A percentile compares a stretch with the other conserved stretches of the same genome.
Conservation (phyloP, 2,113 vertebrate genomes). For the Astur gentilis region DNA sequence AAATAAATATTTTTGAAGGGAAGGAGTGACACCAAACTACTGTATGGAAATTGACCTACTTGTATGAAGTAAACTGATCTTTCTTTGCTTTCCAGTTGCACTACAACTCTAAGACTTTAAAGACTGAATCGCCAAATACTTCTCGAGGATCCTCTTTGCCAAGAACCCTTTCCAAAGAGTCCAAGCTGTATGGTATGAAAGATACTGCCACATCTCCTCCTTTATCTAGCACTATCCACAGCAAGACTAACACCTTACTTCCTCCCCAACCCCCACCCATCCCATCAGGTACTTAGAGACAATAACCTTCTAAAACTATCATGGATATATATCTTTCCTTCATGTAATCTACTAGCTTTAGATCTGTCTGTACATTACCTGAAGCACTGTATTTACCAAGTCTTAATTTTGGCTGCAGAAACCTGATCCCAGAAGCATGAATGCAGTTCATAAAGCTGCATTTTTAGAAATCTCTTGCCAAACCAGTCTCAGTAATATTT, state of each 20-base stretch:
- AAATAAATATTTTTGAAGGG: neutral
- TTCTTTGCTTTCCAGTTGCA: slow-evolving; percentile 82
- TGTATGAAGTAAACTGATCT: neutral
- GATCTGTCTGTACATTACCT: neutral
- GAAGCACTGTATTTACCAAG: neutral
- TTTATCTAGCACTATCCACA: slow-evolving; percentile 80
- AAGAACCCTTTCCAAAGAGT: slow-evolving; percentile 97
- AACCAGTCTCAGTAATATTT: neutral
- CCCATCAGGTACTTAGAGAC: slow-evolving; percentile 87
- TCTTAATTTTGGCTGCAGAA: neutral
- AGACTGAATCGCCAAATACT: slow-evolving; percentile 92
- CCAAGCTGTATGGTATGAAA: slow-evolving; percentile 98
- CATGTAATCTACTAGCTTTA: slow-evolving; percentile 27
- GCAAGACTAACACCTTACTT: slow-evolving; percentile 93
- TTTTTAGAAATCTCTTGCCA: neutral
- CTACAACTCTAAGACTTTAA: slow-evolving; percentile 97
- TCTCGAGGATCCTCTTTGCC: slow-evolving; percentile 96
- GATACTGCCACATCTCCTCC: slow-evolving; percentile 81
- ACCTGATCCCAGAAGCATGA: neutral
- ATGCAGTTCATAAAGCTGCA: neutral
- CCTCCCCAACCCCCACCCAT: slow-evolving; percentile 94
- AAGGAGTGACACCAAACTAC: neutral
- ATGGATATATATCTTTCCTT: neutral
- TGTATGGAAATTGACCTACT: neutral
- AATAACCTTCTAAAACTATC: slow-evolving; percentile 23